phyloP scores from a whole-genome alignment of 2,888 invertebrate genomes.

The Agrotis clavis region DNA sequence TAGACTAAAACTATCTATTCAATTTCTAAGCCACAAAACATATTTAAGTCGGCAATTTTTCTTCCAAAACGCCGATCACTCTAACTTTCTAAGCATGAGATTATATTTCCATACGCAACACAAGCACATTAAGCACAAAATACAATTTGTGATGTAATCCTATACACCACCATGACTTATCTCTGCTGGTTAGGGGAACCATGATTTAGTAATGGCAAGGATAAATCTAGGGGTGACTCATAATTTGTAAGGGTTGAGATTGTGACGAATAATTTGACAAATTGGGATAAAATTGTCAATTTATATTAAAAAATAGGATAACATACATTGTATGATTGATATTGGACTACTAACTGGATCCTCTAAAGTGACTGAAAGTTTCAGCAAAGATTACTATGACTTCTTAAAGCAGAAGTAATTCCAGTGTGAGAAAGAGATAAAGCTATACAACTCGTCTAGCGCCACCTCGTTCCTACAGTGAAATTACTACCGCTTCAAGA shows the following conservation, averaged over 20 bases:
- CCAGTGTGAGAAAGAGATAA: too few species aligned
- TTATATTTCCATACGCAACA: slow-evolving; percentile 64
- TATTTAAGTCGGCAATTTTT: not conserved
- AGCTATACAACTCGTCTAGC: too few species aligned
- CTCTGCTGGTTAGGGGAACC: slow-evolving; percentile 52
- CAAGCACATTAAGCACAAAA: slow-evolving; percentile 70
- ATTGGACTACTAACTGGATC: too few species aligned
- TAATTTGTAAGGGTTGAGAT: not conserved
- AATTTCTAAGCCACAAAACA: too few species aligned
- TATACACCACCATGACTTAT: slow-evolving; percentile 79
- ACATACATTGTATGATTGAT: too few species aligned
- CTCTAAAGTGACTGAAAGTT: too few species aligned
- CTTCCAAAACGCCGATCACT: slow-evolving; percentile 10
- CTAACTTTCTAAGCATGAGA: slow-evolving; percentile 44
- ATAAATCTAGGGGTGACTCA: not conserved
- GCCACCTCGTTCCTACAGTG: too few species aligned
- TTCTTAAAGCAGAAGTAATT: too few species aligned
- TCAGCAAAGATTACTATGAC: too few species aligned
- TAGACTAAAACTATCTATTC: too few species aligned
- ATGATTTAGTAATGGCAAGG: slow-evolving; percentile 38
- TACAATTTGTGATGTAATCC: slow-evolving; percentile 78
- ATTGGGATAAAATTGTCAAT: not conserved
- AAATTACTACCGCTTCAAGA: too few species aligned
- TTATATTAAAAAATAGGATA: too few species aligned
- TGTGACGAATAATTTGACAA: not conserved